Percentiles rank a stretch among this genome's conserved stretches.
phyloP scores from a whole-genome alignment of 2,888 invertebrate species.

The Odontomyia ornata region DNA sequence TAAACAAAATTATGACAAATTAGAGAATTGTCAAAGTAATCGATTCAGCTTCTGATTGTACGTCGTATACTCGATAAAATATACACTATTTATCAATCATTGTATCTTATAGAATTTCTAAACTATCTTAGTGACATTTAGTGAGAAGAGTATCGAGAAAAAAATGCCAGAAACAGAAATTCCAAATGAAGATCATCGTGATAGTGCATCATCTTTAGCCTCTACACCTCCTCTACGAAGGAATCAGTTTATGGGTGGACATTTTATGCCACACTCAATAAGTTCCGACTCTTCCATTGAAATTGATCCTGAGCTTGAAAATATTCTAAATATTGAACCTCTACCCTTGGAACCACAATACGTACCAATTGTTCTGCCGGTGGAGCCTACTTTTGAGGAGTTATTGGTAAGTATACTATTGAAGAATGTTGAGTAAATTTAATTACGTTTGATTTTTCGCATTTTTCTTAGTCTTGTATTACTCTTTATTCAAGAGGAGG shows the following conservation, averaged over 20 bases:
- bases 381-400: conserved; percentile 70
- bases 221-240: conserved; percentile 57
- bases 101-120: not conserved
- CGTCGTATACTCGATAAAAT: not conserved
- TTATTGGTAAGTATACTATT: conserved; percentile 64
- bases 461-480: too few species aligned
- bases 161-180: conserved; percentile 34
- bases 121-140: not conserved
- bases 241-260: conserved; percentile 45
- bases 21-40: not conserved
- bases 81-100: not conserved
- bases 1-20: conserved; percentile 16
- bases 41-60: not conserved
- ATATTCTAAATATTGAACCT: conserved; percentile 29
- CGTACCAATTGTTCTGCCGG: conserved; percentile 68
- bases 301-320: conserved; percentile 51
- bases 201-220: conserved; percentile 59
- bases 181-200: conserved; percentile 56
- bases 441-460: too few species aligned
- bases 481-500: too few species aligned
- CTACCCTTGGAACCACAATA: conserved; percentile 62
- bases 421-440: too few species aligned
- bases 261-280: conserved; percentile 42
- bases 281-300: conserved; percentile 46
- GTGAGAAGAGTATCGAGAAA: too few species aligned